phyloP scores from a whole-genome alignment of 2,888 invertebrate species.

The Torymus aiolomorphi region DNA sequence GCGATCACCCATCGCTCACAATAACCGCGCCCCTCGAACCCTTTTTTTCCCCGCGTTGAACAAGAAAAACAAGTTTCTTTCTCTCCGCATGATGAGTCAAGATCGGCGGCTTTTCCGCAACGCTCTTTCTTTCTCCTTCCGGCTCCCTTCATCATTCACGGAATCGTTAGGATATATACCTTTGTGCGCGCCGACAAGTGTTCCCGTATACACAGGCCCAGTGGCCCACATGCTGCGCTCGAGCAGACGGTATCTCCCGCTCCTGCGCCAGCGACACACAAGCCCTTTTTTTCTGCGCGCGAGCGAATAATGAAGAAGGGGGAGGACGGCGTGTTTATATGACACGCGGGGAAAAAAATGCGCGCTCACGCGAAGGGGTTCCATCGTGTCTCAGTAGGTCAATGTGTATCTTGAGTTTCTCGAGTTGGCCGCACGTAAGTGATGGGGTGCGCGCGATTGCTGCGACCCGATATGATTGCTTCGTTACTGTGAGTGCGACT shows the following conservation, averaged over 20 bases:
- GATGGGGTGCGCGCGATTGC: too few relatives aligned
- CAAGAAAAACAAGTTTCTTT: constrained; percentile 9
- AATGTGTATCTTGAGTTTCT: constrained; percentile 21
- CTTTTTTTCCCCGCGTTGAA: too few relatives aligned
- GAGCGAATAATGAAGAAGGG: constrained; percentile 43
- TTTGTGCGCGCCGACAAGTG: constrained; percentile 48
- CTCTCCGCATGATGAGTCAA: constrained; percentile 35
- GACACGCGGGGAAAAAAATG: neutral
- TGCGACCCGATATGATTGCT: neutral
- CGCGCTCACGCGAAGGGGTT: constrained; percentile 34
- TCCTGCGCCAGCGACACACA: too few relatives aligned
- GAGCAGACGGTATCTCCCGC: neutral
- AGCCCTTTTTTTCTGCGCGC: constrained; percentile 5
- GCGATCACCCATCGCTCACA: too few relatives aligned
- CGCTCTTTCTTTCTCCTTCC: constrained; percentile 1
- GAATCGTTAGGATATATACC: constrained; percentile 45
- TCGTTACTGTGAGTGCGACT: neutral
- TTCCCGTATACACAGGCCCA: constrained; percentile 60
- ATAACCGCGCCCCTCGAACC: too few relatives aligned
- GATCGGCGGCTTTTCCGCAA: constrained; percentile 36
- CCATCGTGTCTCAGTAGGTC: constrained; percentile 22
- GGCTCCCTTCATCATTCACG: constrained; percentile 45
- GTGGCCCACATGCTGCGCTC: constrained; percentile 66
- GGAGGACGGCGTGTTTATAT: constrained; percentile 1
- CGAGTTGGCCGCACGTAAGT: too few relatives aligned